Percentiles rank a stretch among this genome's conserved stretches.
phyloP scores from a whole-genome alignment of 1,140 invertebrate species.

The Bombus breviceps region DNA sequence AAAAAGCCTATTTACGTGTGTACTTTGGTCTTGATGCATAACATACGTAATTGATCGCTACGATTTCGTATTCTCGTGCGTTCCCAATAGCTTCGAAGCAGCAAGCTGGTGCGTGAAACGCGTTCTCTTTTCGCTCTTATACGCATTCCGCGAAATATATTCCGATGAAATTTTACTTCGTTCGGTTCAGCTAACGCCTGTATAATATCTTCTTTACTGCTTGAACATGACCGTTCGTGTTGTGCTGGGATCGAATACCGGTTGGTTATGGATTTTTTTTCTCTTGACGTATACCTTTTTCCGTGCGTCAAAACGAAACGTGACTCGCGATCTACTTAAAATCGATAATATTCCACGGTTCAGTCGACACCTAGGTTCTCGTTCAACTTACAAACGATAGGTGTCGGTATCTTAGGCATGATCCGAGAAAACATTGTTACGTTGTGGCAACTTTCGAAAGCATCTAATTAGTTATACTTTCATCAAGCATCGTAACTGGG shows the following conservation, averaged over 20 bases:
- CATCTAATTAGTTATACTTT: constrained; percentile 70
- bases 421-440: constrained; percentile 58
- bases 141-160: not conserved
- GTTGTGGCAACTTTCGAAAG: constrained; percentile 66
- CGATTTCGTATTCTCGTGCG: not conserved
- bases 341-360: constrained; percentile 26
- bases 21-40: not conserved
- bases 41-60: not conserved
- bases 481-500: constrained; percentile 57
- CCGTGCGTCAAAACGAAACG: not conserved
- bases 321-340: not conserved
- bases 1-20: not conserved
- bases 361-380: not conserved
- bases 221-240: not conserved
- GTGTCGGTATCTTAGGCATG: not conserved
- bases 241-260: not conserved
- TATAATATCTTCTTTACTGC: not conserved
- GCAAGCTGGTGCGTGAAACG: not conserved
- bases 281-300: not conserved
- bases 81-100: too few relatives aligned
- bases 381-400: not conserved
- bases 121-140: not conserved
- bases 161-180: constrained; percentile 9
- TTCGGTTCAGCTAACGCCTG: not conserved
- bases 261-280: not conserved